phyloP scores from a whole-genome alignment of 2,888 invertebrate genomes.

The Ferdinandea cuprea region DNA sequence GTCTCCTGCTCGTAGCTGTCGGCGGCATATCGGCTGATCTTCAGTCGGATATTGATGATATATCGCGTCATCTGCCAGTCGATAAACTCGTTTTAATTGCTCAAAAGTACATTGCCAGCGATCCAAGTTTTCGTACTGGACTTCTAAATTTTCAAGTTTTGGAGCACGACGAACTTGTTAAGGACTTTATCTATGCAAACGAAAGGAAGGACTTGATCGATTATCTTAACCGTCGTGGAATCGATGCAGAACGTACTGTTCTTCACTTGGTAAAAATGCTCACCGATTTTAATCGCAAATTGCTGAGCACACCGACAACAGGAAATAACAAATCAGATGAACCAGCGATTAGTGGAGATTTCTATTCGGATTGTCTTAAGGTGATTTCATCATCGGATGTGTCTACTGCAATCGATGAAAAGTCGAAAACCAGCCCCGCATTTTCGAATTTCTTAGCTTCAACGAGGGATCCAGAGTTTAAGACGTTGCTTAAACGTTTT shows the following conservation, averaged over 20 bases:
- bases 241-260: constrained; percentile 4
- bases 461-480: constrained; percentile 17
- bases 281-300: background rate
- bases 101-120: background rate
- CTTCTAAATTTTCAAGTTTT: background rate
- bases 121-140: background rate
- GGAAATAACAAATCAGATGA: background rate
- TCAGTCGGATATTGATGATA: constrained; percentile 24
- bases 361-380: background rate
- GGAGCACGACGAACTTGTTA: background rate
- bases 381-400: background rate
- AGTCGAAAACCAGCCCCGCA: background rate
- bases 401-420: background rate
- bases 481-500: background rate
- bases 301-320: background rate
- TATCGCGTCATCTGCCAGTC: background rate
- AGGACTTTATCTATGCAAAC: background rate
- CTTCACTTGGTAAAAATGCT: background rate
- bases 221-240: background rate
- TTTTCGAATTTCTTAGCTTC: constrained; percentile 10
- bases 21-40: constrained; percentile 30
- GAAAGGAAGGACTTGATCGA: background rate
- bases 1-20: constrained; percentile 6
- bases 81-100: background rate
- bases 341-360: background rate